Base-by-base conservation (phyloP, 1,140 invertebrate genomes). In the Drosophila guanche region DNA sequence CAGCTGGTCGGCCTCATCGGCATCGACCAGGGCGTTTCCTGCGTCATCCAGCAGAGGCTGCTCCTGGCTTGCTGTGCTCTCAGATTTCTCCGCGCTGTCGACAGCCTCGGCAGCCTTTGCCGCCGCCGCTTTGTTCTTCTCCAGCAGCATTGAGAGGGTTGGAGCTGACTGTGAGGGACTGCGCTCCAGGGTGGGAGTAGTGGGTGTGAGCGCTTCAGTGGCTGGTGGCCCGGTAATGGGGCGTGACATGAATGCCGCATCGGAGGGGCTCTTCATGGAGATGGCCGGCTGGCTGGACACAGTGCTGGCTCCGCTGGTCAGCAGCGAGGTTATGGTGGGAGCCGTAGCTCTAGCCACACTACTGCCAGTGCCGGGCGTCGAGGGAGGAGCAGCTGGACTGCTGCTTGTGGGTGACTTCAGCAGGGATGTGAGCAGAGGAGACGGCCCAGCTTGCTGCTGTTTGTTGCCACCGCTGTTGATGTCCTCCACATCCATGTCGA, bases 371-470 rank as follows among this genome's bases (percentile, higher is more conserved):
- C 40, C 50, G 5, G 72, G 61, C 0, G 61, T 54, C 8, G 61
- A 25, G 4, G 73, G 47, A 25, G 57, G 45, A 29, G 65, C 59
- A 2, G 81, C 57, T 80, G 53, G 22, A 23, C 16, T 40, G 78
- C 90, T 76, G 70, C 86, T 25, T 91, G 95, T 48, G 94, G 93
- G 95, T n/a, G 95, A 96, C 86, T 96, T 96, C 1, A 97, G 92
- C 10, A 97, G 92, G 66, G 95, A 97, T 4, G 96, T 97, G 25
- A 97, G 91, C n/a, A 97, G 90, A 0, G 96, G 96, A 0, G 96
- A 97, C 0, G 94, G 83, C 5, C 48, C 76, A 48, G 53, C 12
- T 8, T 50, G 63, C 33, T 59, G 72, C 25, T 58, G 76, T 53
- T 66, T 72, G 58, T 16, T 51, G 14, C 51, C 76, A 56, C 54